Base-by-base conservation (phyloP, 2,888 invertebrate species). In the Tenthredo scrophulariae region DNA sequence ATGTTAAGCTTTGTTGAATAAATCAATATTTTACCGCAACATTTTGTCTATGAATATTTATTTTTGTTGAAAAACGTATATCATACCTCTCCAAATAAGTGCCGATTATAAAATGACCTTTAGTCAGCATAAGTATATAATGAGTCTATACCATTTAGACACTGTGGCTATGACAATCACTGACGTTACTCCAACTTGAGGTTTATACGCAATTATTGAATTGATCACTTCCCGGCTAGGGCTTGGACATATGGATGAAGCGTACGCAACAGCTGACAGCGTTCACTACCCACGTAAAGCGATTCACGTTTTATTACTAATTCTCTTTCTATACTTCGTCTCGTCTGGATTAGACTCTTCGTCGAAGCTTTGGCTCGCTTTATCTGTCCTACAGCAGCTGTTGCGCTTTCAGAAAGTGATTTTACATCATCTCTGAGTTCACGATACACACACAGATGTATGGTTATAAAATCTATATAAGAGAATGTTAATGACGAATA, bases 271-370 rank as follows among this genome's bases (percentile, higher is more conserved):
- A 90, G 89, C 84, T 91, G 91, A 83, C 93, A 92, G 2, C 93
- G 89, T 58, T 92, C 91, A 54, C 91, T 89, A 87, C 93, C 93
- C 74, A 94, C 91, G 88, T 92, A 92, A 58, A 94, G 87, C 10
- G 91, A 92, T 86, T 94, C 94, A 58, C 92, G 90, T 88, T 94
- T 94, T 18, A 92, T 90, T 6, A 92, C 90, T 79, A 93, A 91
- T 86, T 94, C 93, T 50, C 92, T 91, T 86, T 94, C 94, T 26
- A 93, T 86, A 70, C 89, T 87, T 22, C 89, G 88, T 10, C 92
- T 89, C 26, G 90, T 91, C 77, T 91, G 91, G 37, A 87, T 87
- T 29, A 92, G 86, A 26, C 86, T 88, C 5, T 90, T 89, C 40
- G 93, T 88, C 15, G 91, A 90, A 26, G 91, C 91, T 77, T 92